Conservation (phyloP, 2,888 invertebrate genomes). For the Lypha dubia region DNA sequence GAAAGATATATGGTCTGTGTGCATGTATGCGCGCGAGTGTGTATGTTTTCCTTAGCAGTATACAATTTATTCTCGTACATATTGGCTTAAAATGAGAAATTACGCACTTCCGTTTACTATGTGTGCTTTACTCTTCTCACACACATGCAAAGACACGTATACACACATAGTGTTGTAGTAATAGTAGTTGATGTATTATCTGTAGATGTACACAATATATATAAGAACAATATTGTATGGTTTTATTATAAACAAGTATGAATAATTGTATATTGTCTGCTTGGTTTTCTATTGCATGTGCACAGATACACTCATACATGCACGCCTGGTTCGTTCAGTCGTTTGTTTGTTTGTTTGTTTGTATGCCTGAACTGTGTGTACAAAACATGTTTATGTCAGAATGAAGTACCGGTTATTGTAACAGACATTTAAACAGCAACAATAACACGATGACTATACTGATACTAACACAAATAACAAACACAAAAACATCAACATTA, state of each 20-base stretch:
- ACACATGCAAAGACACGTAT: neutral
- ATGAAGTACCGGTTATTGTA: constrained; percentile 62
- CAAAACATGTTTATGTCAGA: constrained; percentile 62
- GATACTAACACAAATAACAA: constrained; percentile 26
- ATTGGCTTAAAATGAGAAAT: constrained; percentile 59
- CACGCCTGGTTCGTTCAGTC: neutral
- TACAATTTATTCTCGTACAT: constrained; percentile 22
- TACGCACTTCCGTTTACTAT: constrained; percentile 67
- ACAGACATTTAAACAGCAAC: constrained; percentile 63
- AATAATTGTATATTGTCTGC: constrained; percentile 7
- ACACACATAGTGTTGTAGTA: neutral
- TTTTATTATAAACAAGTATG: constrained; percentile 56
- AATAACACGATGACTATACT: constrained; percentile 45
- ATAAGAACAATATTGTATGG: constrained; percentile 67
- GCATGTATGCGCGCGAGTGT: neutral
- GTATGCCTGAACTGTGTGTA: neutral
- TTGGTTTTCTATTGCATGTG: neutral
- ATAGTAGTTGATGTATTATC: constrained; percentile 3
- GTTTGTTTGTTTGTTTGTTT: constrained; percentile 9
- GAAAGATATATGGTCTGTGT: constrained; percentile 2
- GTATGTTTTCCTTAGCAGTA: neutral
- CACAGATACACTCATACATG: too few relatives aligned
- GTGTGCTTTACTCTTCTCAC: constrained; percentile 21
- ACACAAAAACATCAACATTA: constrained; percentile 4
- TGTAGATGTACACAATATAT: constrained; percentile 52